Percentiles rank a stretch among this genome's conserved stretches.
Conservation (phyloP, 2,888 invertebrate species). For the Neocrepidodera transversa region DNA sequence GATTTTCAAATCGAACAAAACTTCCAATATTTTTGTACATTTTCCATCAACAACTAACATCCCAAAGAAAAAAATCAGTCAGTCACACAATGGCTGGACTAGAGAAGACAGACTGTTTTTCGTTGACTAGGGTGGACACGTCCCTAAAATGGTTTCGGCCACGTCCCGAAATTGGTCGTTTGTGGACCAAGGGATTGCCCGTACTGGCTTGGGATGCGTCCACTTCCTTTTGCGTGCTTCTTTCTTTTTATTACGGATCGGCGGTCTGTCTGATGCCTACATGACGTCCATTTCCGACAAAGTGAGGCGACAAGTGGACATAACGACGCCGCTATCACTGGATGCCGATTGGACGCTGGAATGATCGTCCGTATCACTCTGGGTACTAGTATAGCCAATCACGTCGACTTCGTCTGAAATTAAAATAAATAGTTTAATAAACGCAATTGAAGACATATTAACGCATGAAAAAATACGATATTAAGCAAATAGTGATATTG, state of each 20-base stretch:
- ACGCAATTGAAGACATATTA: no score
- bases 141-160: slow-evolving; percentile 31
- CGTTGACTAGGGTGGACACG: slow-evolving; percentile 54
- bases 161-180: slow-evolving; percentile 13
- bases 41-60: slow-evolving; percentile 15
- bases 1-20: background rate
- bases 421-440: slow-evolving; percentile 19
- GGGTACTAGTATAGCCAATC: slow-evolving; percentile 84
- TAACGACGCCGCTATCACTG: slow-evolving; percentile 77
- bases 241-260: slow-evolving; percentile 3
- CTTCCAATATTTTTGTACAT: slow-evolving; percentile 20
- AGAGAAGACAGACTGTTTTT: slow-evolving; percentile 47
- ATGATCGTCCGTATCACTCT: slow-evolving; percentile 85
- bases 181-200: slow-evolving; percentile 37
- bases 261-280: slow-evolving; percentile 50
- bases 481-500: no score
- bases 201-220: slow-evolving; percentile 51
- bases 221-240: slow-evolving; percentile 45
- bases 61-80: slow-evolving; percentile 23
- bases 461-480: no score
- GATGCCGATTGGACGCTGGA: slow-evolving; percentile 82
- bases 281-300: slow-evolving; percentile 67
- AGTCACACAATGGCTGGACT: slow-evolving; percentile 34
- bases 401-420: slow-evolving; percentile 83
- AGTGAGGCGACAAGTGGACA: slow-evolving; percentile 72